Conservation (phyloP, 2,113 vertebrate species). For the Lycaon pictus region DNA sequence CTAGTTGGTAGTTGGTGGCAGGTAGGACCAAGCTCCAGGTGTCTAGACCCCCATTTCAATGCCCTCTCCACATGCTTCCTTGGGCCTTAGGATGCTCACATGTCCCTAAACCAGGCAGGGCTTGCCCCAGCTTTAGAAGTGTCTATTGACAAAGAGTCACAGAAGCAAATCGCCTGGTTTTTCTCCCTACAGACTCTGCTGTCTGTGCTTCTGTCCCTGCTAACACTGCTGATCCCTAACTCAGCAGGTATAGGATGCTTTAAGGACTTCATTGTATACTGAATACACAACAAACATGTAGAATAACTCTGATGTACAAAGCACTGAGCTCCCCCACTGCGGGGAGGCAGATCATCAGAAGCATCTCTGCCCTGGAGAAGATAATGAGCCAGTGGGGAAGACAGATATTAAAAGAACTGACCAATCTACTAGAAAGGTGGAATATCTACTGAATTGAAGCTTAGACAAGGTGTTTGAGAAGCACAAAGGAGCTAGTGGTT, state of each 20-base stretch:
- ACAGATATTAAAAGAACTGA: not conserved
- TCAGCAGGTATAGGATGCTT: not conserved
- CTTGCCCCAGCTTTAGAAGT: not conserved
- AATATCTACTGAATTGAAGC: not conserved
- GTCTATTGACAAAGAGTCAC: not conserved
- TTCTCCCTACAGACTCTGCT: not conserved
- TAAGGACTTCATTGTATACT: not conserved
- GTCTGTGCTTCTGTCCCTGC: not conserved
- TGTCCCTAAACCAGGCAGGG: not conserved
- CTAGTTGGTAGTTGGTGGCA: not conserved
- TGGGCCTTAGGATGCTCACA: not conserved
- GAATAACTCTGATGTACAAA: not conserved
- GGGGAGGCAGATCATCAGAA: not conserved
- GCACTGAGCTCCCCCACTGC: not conserved
- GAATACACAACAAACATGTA: not conserved
- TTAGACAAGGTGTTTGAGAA: not conserved
- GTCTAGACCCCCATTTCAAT: not conserved
- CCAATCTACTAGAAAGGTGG: not conserved
- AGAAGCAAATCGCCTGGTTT: not conserved
- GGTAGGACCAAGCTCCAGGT: not conserved
- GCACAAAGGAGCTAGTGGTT: not conserved
- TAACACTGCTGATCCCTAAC: not conserved
- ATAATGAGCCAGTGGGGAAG: not conserved
- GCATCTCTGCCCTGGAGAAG: not conserved
- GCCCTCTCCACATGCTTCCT: not conserved